A percentile compares a stretch with the other conserved stretches of the same genome.
phyloP scores from a whole-genome alignment of 2,113 vertebrate species.

The Panurus biarmicus region DNA sequence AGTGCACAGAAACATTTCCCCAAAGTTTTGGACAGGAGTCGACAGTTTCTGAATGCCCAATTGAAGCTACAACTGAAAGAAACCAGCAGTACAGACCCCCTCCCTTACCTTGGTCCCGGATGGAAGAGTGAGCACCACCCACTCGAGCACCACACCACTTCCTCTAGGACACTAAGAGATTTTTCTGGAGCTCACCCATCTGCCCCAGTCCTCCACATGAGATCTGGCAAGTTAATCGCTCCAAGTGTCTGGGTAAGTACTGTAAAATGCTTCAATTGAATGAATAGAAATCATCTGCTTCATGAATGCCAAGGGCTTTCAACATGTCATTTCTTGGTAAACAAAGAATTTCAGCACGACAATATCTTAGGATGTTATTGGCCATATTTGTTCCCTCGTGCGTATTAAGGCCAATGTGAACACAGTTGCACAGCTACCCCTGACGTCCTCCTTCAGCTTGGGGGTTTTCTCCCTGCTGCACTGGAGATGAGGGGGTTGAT shows the following conservation, averaged over 20 bases:
- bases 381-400: slow-evolving; percentile 35
- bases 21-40: neutral
- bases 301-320: slow-evolving; percentile 59
- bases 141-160: neutral
- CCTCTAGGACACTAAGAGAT: neutral
- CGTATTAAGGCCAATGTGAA: neutral
- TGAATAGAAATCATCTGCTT: slow-evolving; percentile 63
- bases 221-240: slow-evolving; percentile 30
- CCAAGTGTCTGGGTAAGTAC: slow-evolving; percentile 55
- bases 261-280: slow-evolving; percentile 60
- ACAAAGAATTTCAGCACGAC: slow-evolving; percentile 60
- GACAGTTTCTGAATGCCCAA: neutral
- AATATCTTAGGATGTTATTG: slow-evolving; percentile 46
- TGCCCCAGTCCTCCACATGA: slow-evolving; percentile 44
- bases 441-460: neutral
- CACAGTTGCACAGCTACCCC: neutral
- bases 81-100: neutral
- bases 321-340: slow-evolving; percentile 59
- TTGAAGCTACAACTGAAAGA: neutral
- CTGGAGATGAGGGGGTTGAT: neutral
- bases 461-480: neutral
- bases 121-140: neutral
- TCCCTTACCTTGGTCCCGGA: neutral
- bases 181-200: slow-evolving; percentile 29
- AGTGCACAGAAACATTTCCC: neutral